Percentiles rank a stretch among this genome's conserved stretches.
phyloP scores from a whole-genome alignment of 2,113 vertebrate species.

The Nibea coibor region DNA sequence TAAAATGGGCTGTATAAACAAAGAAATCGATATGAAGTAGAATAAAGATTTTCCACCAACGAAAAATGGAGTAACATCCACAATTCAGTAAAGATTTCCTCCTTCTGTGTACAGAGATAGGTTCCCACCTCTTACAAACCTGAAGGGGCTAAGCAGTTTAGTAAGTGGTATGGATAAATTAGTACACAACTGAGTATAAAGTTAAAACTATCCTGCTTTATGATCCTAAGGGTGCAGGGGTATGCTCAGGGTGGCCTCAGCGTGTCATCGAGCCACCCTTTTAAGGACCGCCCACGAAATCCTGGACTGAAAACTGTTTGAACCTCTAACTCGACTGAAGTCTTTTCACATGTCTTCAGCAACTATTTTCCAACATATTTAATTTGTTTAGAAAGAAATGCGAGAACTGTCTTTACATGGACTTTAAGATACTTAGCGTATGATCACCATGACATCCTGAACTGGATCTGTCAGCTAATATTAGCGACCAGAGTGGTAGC shows the following conservation, averaged over 20 bases:
- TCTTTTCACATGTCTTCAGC: too few relatives aligned
- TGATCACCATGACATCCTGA: background rate
- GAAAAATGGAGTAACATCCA: background rate
- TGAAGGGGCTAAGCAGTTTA: background rate
- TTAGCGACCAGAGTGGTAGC: background rate
- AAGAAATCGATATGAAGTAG: background rate
- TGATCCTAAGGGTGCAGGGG: too few relatives aligned
- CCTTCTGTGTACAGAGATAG: background rate
- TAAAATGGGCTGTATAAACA: background rate
- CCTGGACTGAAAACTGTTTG: too few relatives aligned
- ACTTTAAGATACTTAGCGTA: background rate
- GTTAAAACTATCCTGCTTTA: background rate
- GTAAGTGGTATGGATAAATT: background rate
- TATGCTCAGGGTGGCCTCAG: too few relatives aligned
- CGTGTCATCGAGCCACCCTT: too few relatives aligned
- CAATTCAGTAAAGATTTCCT: background rate
- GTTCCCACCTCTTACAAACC: background rate
- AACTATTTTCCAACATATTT: too few relatives aligned
- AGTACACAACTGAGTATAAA: background rate
- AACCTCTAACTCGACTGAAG: too few relatives aligned
- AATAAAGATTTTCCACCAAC: background rate
- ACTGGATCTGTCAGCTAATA: slow-evolving; percentile 19
- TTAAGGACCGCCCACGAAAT: too few relatives aligned
- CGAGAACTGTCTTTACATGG: too few relatives aligned
- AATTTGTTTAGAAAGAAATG: too few relatives aligned